phyloP scores from a whole-genome alignment of 2,888 invertebrate species.

The Parascotia fuliginaria region DNA sequence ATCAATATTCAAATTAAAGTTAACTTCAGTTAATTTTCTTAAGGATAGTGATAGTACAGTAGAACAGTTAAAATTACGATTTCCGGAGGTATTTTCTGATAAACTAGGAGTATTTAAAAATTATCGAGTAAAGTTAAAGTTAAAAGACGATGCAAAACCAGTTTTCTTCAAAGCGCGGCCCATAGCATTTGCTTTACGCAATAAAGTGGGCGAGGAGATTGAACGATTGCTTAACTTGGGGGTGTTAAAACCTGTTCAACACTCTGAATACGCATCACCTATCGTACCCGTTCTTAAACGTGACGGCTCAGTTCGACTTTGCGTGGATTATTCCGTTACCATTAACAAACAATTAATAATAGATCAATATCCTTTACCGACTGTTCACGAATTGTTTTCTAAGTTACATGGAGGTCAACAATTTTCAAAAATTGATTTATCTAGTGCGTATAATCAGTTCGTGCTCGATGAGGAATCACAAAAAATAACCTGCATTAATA shows the following conservation, averaged over 20 bases:
- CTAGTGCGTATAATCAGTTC: constrained; percentile 19
- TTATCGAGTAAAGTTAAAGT: background rate
- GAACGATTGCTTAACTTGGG: background rate
- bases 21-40: background rate
- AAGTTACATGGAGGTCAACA: constrained; percentile 25
- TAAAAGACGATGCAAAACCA: background rate
- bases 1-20: background rate
- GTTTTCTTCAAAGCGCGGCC: background rate
- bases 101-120: background rate
- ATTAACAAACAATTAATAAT: constrained; percentile 22
- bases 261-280: constrained; percentile 11
- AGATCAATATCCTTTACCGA: constrained; percentile 31
- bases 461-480: constrained; percentile 16
- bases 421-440: constrained; percentile 23
- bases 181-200: too few species aligned
- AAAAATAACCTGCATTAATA: constrained; percentile 18
- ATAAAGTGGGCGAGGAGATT: background rate
- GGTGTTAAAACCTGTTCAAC: background rate
- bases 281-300: constrained; percentile 7
- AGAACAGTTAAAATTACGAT: background rate
- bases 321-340: constrained; percentile 14
- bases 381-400: constrained; percentile 24
- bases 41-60: background rate
- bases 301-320: constrained; percentile 16
- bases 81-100: background rate